Percentiles rank a stretch among this genome's conserved stretches.
Evolutionary conservation across 2,113 vertebrate genomes (phyloP).

Genomic region (Australoheros scitulus): DNA sequence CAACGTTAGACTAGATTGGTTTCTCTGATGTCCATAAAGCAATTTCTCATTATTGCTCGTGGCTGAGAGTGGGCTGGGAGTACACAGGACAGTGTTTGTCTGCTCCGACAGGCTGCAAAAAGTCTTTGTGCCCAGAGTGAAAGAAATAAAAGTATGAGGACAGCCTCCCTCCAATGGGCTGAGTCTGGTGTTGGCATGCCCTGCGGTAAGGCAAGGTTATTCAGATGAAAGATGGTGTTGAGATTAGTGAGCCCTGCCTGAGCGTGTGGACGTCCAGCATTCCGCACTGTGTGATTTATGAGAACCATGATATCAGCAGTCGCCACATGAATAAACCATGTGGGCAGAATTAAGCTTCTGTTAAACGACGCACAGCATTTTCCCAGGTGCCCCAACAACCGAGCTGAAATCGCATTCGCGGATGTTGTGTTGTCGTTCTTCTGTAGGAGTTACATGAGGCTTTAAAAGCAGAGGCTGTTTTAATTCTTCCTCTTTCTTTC

Average conservation of each 20-base stretch:
- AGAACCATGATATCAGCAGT: constrained; percentile 79
- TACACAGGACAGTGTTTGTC: constrained; percentile 43
- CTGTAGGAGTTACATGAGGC: background rate
- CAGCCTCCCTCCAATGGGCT: constrained; percentile 58
- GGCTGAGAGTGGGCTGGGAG: constrained; percentile 48
- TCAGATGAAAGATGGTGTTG: constrained; percentile 80
- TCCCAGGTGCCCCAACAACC: constrained; percentile 66
- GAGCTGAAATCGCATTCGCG: constrained; percentile 47
- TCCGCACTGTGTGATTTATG: constrained; percentile 82
- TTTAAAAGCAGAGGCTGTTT: constrained; percentile 7
- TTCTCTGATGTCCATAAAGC: constrained; percentile 62
- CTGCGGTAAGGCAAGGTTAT: constrained; percentile 81
- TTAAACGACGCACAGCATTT: constrained; percentile 78
- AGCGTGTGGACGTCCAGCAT: constrained; percentile 65
- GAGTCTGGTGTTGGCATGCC: constrained; percentile 71
- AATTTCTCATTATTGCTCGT: constrained; percentile 58
- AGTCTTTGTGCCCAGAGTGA: constrained; percentile 58
- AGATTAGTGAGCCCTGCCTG: constrained; percentile 80
- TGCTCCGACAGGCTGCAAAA: constrained; percentile 36
- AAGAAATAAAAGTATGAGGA: constrained; percentile 61
- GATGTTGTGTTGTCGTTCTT: constrained; percentile 36
- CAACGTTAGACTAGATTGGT: constrained; percentile 64
- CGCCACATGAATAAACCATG: constrained; percentile 83
- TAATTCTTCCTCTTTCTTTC: background rate
- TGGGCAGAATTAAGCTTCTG: constrained; percentile 79